Base-by-base conservation (phyloP, 1,140 invertebrate species). In the Dendroctonus valens region DNA sequence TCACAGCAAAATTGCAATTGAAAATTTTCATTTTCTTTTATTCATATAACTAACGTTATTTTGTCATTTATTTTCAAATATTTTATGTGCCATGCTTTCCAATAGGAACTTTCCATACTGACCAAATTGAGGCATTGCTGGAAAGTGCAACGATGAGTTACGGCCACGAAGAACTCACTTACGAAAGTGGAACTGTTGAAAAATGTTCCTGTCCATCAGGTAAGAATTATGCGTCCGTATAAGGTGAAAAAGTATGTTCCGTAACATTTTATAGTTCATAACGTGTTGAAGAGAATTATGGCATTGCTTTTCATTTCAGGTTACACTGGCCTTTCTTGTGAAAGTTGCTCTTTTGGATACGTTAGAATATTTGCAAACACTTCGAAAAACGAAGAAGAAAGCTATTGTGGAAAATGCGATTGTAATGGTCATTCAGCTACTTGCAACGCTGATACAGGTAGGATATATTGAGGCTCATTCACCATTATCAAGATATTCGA, bases 351-450 rank as follows among this genome's bases (percentile, higher is more conserved):
- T 57, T 90, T 91, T 81, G 94, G 93, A 3, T 96, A 93, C 76
- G 86, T 91, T 14, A 84, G 91, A 61, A 83, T 92, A 9, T 81
- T 85, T 59, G 83, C 81, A n/a, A 86, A 88, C 64, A 80, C 79
- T 5, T 77, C 83, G 14, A 12, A 6, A 14, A 42, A 12, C 7
- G 38, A 41, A 11, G 26, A 41, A 69, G 74, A 81, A 59, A 70
- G 69, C 84, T 84, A 78, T 68, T 99, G 97, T 78, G 83, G 89
- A 39, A 89, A 89, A 70, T 98, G 96, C 74, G 86, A 94, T 61
- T 98, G 96, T 77, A 90, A 97, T 77, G 88, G 89, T 3, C 95
- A 97, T 79, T 89, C 93, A 0, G 80, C 83, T n/a, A 84, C 86
- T 0, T 98, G 96, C 76, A 88, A 96, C n/a, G 42, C 58, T 7